Evolutionary conservation across 2,888 invertebrate genomes (phyloP).

Genomic region (Melieria omissa): DNA sequence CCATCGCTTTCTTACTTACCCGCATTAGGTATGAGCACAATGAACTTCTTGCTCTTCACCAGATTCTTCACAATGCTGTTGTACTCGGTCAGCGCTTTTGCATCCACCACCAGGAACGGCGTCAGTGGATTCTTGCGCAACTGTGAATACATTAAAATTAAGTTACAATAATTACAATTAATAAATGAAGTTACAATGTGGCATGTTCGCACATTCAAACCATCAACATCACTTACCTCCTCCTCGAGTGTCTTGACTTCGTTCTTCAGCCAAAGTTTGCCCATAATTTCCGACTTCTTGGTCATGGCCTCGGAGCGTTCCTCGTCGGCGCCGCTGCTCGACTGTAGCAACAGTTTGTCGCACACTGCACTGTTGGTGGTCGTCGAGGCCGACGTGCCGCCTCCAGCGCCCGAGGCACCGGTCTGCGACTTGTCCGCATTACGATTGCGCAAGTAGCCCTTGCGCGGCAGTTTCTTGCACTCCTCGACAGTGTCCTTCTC

Average conservation of each 20-base stretch:
- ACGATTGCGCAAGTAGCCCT: conserved; percentile 65
- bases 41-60: conserved; percentile 83
- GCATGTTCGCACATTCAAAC: background rate
- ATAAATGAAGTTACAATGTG: background rate
- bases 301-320: conserved; percentile 64
- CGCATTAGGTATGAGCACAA: conserved; percentile 87
- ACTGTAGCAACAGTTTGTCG: conserved; percentile 60
- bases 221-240: conserved; percentile 66
- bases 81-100: conserved; percentile 81
- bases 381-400: conserved; percentile 56
- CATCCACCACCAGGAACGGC: conserved; percentile 89
- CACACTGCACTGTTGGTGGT: conserved; percentile 60
- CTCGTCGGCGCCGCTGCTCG: conserved; percentile 65
- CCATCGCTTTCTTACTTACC: conserved; percentile 71
- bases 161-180: conserved; percentile 7
- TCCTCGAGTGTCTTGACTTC: conserved; percentile 89
- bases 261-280: conserved; percentile 87
- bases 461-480: conserved; percentile 63
- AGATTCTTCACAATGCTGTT: conserved; percentile 84
- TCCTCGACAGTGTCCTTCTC: conserved; percentile 66
- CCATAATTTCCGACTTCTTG: conserved; percentile 74
- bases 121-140: conserved; percentile 69
- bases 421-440: conserved; percentile 58
- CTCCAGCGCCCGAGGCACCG: conserved; percentile 53
- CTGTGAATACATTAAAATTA: conserved; percentile 41